Conservation (phyloP, 2,113 vertebrate genomes). For the Aix galericulata region DNA sequence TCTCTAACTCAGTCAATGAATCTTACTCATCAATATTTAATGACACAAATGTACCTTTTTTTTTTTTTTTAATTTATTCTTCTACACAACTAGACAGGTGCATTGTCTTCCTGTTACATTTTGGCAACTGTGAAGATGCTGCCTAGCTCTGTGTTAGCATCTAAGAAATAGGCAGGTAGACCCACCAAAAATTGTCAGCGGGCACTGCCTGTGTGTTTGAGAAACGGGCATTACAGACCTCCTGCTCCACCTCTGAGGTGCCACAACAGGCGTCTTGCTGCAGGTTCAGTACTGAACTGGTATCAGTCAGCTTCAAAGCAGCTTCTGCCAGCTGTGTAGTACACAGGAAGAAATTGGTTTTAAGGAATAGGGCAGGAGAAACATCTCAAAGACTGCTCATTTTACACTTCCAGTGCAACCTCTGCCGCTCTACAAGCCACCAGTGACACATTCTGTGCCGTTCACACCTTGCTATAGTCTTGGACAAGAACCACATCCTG, state of each 20-base stretch:
- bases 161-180: background rate
- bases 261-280: background rate
- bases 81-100: conserved; percentile 26
- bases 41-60: conserved; percentile 32
- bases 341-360: background rate
- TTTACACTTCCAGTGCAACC: background rate
- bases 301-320: conserved; percentile 32
- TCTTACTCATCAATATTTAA: conserved; percentile 74
- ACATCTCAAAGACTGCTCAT: conserved; percentile 11
- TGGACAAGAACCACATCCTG: conserved; percentile 55
- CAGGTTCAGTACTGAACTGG: conserved; percentile 3
- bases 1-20: conserved; percentile 67
- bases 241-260: background rate
- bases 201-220: background rate
- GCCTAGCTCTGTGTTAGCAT: background rate
- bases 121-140: background rate
- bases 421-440: conserved; percentile 23
- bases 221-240: background rate
- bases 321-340: background rate
- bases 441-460: conserved; percentile 25
- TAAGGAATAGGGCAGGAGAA: conserved; percentile 13
- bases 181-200: background rate
- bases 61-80: conserved; percentile 26
- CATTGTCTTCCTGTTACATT: background rate
- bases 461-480: conserved; percentile 16